phyloP scores from a whole-genome alignment of 2,797 vertebrate species.

The Microctenopoma stevenorrisi region DNA sequence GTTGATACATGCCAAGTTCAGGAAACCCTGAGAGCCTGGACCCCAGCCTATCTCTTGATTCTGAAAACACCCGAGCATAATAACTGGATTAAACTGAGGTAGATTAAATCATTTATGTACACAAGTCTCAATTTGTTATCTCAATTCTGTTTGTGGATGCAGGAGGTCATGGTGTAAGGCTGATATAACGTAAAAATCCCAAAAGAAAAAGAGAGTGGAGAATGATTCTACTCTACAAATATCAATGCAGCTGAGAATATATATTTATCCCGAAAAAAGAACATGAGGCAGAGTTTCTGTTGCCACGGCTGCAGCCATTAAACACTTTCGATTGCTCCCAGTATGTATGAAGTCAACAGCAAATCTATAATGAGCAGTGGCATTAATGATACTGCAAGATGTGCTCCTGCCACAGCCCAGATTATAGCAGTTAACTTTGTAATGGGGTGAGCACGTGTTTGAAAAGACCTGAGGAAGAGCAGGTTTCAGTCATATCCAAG shows the following conservation, averaged over 20 bases:
- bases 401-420: slow-evolving; percentile 40
- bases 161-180: neutral
- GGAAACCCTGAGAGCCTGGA: slow-evolving; percentile 60
- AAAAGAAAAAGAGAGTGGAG: neutral
- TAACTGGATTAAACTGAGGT: slow-evolving; percentile 39
- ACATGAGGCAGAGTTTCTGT: slow-evolving; percentile 44
- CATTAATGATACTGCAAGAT: slow-evolving; percentile 69
- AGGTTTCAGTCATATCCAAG: slow-evolving; percentile 45
- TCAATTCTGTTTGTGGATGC: slow-evolving; percentile 36
- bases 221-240: neutral
- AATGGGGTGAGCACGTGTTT: slow-evolving; percentile 40
- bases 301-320: slow-evolving; percentile 56
- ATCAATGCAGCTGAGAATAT: slow-evolving; percentile 20
- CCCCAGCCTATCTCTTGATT: slow-evolving; percentile 49
- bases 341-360: slow-evolving; percentile 52
- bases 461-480: slow-evolving; percentile 33
- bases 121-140: slow-evolving; percentile 34
- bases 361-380: slow-evolving; percentile 59
- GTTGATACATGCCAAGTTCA: slow-evolving; percentile 33
- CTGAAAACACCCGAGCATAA: slow-evolving; percentile 45
- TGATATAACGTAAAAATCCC: slow-evolving; percentile 4
- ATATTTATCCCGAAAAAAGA: slow-evolving; percentile 33
- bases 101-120: slow-evolving; percentile 46
- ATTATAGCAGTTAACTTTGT: slow-evolving; percentile 46
- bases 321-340: slow-evolving; percentile 44